These are phyloP conservation scores for Acromyrmex echinatior DNA, from an alignment of 1,140 invertebrate species.

Conservation along the genomic window DNA sequence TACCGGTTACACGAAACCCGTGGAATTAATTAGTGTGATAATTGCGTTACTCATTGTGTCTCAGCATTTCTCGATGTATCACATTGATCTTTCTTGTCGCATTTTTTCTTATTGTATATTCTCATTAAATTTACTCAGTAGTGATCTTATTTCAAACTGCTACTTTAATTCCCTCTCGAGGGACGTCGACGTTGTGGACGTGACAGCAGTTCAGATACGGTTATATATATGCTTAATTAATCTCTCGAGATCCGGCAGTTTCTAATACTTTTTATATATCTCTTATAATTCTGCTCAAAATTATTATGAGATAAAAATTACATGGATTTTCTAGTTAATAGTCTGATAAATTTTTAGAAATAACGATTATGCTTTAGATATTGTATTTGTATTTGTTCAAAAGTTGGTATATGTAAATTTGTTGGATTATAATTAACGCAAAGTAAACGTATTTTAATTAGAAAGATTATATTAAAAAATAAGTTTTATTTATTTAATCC, in stretches of 20 bases:
- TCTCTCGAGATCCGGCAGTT: slow-evolving; percentile 14
- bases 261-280: neutral
- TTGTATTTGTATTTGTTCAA: no score
- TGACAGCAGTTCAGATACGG: neutral
- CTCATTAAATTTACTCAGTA: slow-evolving; percentile 54
- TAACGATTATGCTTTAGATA: no score
- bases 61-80: slow-evolving; percentile 20
- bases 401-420: no score
- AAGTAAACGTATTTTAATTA: no score
- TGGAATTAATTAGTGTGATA: slow-evolving; percentile 81
- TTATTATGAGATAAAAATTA: neutral
- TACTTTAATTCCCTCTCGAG: neutral
- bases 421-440: no score
- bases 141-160: slow-evolving; percentile 54
- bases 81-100: slow-evolving; percentile 15
- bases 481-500: no score
- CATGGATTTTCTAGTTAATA: neutral
- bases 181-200: neutral
- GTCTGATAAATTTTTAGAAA: no score
- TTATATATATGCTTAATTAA: slow-evolving; percentile 29
- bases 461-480: no score
- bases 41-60: slow-evolving; percentile 61
- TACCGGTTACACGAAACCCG: slow-evolving; percentile 76
- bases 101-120: slow-evolving; percentile 44
- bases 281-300: neutral